A percentile compares a stretch with the other conserved stretches of the same genome.
phyloP scores from a whole-genome alignment of 1,140 invertebrate genomes.

The Dendroctonus ponderosae region DNA sequence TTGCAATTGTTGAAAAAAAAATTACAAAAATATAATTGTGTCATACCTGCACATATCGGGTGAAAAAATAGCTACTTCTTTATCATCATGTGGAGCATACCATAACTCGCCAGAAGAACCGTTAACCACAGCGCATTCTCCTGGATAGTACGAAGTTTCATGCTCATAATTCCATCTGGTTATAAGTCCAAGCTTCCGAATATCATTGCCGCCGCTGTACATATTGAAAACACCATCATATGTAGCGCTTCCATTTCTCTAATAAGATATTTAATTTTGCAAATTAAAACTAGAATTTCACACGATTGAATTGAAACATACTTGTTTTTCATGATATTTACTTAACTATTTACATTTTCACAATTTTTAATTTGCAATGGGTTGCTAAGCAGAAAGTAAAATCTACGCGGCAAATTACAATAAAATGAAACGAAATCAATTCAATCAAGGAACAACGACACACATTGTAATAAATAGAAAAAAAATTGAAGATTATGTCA shows the following conservation, averaged over 20 bases:
- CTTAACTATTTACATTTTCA: too few relatives aligned
- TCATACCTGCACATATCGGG: constrained; percentile 66
- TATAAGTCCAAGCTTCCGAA: constrained; percentile 63
- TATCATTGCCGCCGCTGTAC: constrained; percentile 64
- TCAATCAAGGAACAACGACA: not conserved
- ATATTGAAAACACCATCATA: constrained; percentile 77
- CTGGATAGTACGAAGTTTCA: constrained; percentile 58
- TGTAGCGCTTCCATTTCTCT: constrained; percentile 67
- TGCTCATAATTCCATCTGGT: constrained; percentile 65
- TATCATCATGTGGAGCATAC: constrained; percentile 61
- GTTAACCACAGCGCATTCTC: constrained; percentile 62
- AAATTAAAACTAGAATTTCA: too few relatives aligned
- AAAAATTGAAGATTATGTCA: not conserved
- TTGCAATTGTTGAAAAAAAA: too few relatives aligned
- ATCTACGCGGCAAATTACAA: too few relatives aligned
- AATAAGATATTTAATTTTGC: constrained; percentile 1
- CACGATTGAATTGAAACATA: too few relatives aligned
- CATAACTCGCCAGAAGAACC: constrained; percentile 77
- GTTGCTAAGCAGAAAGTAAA: too few relatives aligned
- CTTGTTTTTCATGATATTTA: too few relatives aligned
- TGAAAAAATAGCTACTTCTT: constrained; percentile 63
- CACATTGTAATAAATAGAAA: not conserved
- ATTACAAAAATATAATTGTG: too few relatives aligned
- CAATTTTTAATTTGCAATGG: not conserved
- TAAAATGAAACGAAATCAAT: too few relatives aligned